Percentiles rank a stretch among this genome's conserved stretches.
These are phyloP conservation scores for Platyrinchus mystaceus DNA, from an alignment of 2,797 vertebrate genomes.

Conservation along the genomic window DNA sequence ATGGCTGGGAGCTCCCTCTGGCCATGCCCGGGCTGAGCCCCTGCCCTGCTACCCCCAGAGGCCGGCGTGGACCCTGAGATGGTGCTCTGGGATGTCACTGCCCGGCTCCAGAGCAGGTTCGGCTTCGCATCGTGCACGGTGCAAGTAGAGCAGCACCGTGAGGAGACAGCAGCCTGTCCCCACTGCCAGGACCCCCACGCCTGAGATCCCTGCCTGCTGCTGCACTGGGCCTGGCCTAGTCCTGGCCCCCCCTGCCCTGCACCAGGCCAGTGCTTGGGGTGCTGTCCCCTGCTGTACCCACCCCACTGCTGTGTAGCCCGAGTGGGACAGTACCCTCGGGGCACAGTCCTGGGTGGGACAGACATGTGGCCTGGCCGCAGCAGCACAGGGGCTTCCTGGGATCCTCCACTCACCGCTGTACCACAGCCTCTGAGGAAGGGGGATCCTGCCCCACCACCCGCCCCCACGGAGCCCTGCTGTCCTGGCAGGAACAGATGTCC, in stretches of 20 bases:
- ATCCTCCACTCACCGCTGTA: background rate
- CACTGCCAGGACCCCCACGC: conserved; percentile 85
- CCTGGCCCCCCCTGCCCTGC: accelerated
- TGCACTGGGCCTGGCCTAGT: background rate
- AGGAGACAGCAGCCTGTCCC: conserved; percentile 84
- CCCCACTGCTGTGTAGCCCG: accelerated
- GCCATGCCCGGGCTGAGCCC: background rate
- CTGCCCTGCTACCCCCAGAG: conserved; percentile 73
- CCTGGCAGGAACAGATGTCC: background rate
- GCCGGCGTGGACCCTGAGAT: conserved; percentile 77
- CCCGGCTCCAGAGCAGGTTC: conserved; percentile 85
- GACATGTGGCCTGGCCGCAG: accelerated
- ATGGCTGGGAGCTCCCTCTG: accelerated
- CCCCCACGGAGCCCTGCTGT: background rate
- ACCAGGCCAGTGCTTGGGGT: background rate
- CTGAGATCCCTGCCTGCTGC: conserved; percentile 47
- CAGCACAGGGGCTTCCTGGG: background rate
- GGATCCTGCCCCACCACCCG: accelerated
- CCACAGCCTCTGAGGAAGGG: background rate
- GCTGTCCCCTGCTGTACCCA: background rate
- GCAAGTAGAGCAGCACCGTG: conserved; percentile 88
- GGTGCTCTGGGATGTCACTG: conserved; percentile 86
- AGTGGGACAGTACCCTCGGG: background rate
- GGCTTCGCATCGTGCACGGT: conserved; percentile 88
- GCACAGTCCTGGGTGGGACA: accelerated